Conservation (phyloP, 2,797 vertebrate species). For the Macroramphosus scolopax region DNA sequence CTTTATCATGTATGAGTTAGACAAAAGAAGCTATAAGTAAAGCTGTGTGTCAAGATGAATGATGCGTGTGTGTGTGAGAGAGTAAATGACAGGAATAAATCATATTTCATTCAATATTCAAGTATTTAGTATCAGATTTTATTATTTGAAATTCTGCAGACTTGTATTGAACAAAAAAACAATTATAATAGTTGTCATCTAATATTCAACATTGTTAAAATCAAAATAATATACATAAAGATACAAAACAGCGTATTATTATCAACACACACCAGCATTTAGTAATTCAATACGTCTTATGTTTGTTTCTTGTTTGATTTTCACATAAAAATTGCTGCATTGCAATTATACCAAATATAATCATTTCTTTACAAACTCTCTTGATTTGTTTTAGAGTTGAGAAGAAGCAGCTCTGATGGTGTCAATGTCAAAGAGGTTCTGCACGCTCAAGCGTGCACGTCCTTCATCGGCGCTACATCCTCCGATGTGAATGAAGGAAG, state of each 20-base stretch:
- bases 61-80: background rate
- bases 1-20: background rate
- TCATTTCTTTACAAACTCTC: conserved; percentile 18
- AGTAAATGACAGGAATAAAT: background rate
- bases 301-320: too few relatives aligned
- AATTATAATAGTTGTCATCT: too few relatives aligned
- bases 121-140: background rate
- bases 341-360: conserved; percentile 16
- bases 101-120: conserved; percentile 8
- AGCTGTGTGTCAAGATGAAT: background rate
- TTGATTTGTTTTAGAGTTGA: conserved; percentile 14
- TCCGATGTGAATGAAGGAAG: background rate
- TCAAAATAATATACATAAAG: too few relatives aligned
- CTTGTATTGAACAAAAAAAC: too few relatives aligned
- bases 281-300: too few relatives aligned
- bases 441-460: background rate
- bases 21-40: background rate
- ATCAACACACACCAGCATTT: too few relatives aligned
- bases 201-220: too few relatives aligned
- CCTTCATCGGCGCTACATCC: conserved; percentile 3
- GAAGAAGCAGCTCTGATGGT: background rate
- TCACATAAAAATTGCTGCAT: too few relatives aligned
- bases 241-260: too few relatives aligned
- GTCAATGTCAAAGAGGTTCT: background rate
- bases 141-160: too few relatives aligned